Evolutionary conservation across 92 coral and sea anemone species (phyloP), one percentile per base, ranked within the genome.

Genomic region (Pocillopora meandrina): DNA sequence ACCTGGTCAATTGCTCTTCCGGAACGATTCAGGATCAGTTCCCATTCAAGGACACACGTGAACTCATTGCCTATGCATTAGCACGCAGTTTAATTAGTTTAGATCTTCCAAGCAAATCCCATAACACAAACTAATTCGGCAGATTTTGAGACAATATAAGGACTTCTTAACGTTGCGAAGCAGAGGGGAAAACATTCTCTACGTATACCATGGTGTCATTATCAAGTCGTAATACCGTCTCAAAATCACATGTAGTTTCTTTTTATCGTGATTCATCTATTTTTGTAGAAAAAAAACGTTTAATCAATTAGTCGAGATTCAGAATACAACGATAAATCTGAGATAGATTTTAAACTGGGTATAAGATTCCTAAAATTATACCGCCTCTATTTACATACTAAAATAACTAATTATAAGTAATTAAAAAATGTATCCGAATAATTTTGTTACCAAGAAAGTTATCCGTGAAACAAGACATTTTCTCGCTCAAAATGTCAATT

Each of bases 121-220:
- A 23, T 23, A 23, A 23, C 26, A 23, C 26, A n/a, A n/a, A n/a
- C n/a, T n/a, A n/a, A n/a, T n/a, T n/a, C n/a, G n/a, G n/a, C n/a
- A n/a, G n/a, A n/a, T n/a, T n/a, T n/a, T n/a, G n/a, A n/a, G n/a
- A n/a, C n/a, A n/a, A n/a, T n/a, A n/a, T n/a, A n/a, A n/a, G n/a
- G n/a, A n/a, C n/a, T n/a, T n/a, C n/a, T n/a, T n/a, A n/a, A n/a
- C n/a, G n/a, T n/a, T n/a, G n/a, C n/a, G n/a, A n/a, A n/a, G n/a
- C n/a, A n/a, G n/a, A n/a, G 56, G 75, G 75, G 75, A 71, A 71
- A 71, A 71, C 75, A 42, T 71, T 71, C 75, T 71, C 75, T 71
- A n/a, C n/a, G n/a, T n/a, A n/a, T n/a, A n/a, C n/a, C n/a, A 33
- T 71, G 76, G 76, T 71, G 76, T 71, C 76, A 71, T 71, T 42